Conservation (phyloP, 2,113 vertebrate species). For the Elephas maximus region DNA sequence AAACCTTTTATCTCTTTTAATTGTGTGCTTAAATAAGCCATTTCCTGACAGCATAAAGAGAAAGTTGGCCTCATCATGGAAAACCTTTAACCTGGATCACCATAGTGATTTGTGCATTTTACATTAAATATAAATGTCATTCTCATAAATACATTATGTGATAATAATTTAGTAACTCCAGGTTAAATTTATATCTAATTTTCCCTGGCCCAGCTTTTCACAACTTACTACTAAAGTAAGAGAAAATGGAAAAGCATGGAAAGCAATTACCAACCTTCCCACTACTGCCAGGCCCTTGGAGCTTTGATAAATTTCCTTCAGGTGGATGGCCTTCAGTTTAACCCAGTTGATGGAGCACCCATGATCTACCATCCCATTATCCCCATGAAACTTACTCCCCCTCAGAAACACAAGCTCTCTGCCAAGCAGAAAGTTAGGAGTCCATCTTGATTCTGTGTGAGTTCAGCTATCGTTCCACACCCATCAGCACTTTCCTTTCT, state of each 20-base stretch:
- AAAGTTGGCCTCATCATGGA: not conserved
- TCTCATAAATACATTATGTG: not conserved
- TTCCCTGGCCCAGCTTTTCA: not conserved
- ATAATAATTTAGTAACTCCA: not conserved
- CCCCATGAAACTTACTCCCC: too few species aligned
- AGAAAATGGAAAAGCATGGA: not conserved
- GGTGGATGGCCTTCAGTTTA: not conserved
- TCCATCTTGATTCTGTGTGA: not conserved
- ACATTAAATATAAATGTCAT: not conserved
- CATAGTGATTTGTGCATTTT: not conserved
- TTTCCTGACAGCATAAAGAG: not conserved
- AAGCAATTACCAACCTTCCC: not conserved
- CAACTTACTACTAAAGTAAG: not conserved
- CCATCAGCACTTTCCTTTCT: not conserved
- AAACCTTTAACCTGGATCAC: not conserved
- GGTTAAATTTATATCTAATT: not conserved
- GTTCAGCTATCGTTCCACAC: not conserved
- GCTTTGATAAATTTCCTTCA: not conserved
- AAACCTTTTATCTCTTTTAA: not conserved
- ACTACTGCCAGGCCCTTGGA: not conserved
- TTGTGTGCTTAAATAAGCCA: not conserved
- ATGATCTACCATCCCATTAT: rapidly evolving
- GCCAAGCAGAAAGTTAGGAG: not conserved
- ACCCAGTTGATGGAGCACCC: too few species aligned
- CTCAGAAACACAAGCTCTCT: not conserved